Evolutionary conservation across 92 coral and sea anemone species (phyloP).

Genomic region (Pocillopora grandis): DNA sequence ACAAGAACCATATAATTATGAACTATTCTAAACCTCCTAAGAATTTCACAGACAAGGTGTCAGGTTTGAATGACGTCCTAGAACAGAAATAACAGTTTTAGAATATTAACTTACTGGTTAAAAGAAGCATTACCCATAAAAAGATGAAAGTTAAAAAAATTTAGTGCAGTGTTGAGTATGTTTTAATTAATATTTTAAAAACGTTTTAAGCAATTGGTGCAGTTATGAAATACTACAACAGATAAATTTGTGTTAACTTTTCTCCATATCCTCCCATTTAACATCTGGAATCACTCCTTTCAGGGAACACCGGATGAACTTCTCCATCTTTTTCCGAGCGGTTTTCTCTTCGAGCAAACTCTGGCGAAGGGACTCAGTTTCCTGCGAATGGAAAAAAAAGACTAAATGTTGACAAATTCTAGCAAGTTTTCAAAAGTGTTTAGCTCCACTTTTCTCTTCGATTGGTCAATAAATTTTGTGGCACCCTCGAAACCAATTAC

Average conservation of each 20-base stretch:
- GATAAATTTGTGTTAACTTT: conserved; percentile 36
- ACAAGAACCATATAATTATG: not conserved
- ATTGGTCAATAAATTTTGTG: too few species aligned
- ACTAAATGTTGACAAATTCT: not conserved
- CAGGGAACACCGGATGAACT: conserved; percentile 78
- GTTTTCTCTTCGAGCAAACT: conserved; percentile 80
- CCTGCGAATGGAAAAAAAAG: conserved; percentile 40
- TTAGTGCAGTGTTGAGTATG: not conserved
- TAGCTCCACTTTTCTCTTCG: too few species aligned
- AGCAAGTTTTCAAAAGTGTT: too few species aligned
- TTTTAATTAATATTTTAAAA: conserved; percentile 17
- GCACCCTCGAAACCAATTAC: not conserved
- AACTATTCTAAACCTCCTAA: not conserved
- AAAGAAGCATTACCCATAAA: not conserved
- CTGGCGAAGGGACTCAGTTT: conserved; percentile 77
- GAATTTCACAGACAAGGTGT: not conserved
- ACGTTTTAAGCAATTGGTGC: not conserved
- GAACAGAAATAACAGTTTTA: not conserved
- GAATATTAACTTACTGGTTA: not conserved
- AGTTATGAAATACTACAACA: conserved; percentile 1
- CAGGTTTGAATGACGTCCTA: not conserved
- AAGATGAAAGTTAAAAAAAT: not conserved
- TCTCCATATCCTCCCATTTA: conserved; percentile 87
- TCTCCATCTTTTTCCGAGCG: conserved; percentile 89
- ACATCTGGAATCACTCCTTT: conserved; percentile 86